Conservation (phyloP, 2,113 vertebrate species). For the Rhabdornis inornatus region DNA sequence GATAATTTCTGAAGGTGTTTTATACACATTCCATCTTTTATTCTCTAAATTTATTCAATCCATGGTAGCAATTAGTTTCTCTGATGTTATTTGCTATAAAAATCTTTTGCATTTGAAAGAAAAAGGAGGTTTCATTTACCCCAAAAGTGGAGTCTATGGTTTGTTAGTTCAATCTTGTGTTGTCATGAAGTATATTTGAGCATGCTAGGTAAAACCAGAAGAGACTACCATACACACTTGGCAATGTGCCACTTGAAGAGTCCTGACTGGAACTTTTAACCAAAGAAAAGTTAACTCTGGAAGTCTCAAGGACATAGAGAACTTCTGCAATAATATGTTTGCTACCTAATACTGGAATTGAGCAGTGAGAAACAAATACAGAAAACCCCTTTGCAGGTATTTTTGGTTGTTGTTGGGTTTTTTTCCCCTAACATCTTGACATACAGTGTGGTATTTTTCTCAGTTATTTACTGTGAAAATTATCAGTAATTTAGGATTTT, state of each 20-base stretch:
- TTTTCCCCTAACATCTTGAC: background rate
- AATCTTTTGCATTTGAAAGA: background rate
- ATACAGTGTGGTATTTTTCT: background rate
- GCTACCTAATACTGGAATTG: background rate
- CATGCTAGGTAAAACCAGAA: background rate
- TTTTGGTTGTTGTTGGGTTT: background rate
- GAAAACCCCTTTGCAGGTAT: accelerated
- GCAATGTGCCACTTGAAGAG: background rate
- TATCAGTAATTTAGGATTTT: background rate
- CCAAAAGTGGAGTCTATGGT: background rate
- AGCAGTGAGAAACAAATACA: background rate
- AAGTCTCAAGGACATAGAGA: background rate
- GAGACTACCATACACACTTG: background rate
- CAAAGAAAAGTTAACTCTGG: background rate
- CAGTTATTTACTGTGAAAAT: background rate
- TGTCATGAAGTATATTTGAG: background rate
- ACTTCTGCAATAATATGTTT: background rate
- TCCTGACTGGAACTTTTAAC: background rate
- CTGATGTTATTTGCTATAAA: background rate
- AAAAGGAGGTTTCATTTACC: background rate
- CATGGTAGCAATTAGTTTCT: background rate
- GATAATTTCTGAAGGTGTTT: background rate
- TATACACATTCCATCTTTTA: background rate
- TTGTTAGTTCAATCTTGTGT: background rate
- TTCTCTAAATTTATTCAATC: background rate